Conservation (phyloP, 2,797 vertebrate genomes). For the Rhyacichthys aspro region DNA sequence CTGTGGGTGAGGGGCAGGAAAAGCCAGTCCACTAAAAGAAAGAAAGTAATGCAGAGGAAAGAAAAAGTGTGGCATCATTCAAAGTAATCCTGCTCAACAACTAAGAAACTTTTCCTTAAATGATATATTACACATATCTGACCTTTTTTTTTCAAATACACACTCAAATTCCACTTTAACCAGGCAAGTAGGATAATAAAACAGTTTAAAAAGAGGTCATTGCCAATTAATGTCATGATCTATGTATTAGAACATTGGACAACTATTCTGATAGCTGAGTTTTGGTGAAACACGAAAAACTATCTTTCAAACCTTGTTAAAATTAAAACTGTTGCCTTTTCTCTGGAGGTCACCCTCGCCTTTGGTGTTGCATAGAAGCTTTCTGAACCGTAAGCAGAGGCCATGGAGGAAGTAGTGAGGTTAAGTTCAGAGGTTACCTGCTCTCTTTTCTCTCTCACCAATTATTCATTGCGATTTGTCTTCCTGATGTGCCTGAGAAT, state of each 20-base stretch:
- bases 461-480: slow-evolving; percentile 68
- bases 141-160: not conserved
- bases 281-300: slow-evolving; percentile 33
- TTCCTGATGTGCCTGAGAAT: slow-evolving; percentile 68
- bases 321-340: slow-evolving; percentile 48
- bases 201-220: too few relatives aligned
- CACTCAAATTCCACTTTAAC: too few relatives aligned
- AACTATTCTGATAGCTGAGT: not conserved
- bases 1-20: slow-evolving; percentile 25
- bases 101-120: too few relatives aligned
- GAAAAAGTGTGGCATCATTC: too few relatives aligned
- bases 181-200: too few relatives aligned
- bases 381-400: slow-evolving; percentile 58
- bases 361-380: slow-evolving; percentile 54
- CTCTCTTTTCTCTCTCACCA: slow-evolving; percentile 40
- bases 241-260: too few relatives aligned
- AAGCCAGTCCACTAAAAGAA: not conserved
- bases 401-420: slow-evolving; percentile 22
- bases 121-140: not conserved
- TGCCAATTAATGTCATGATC: too few relatives aligned
- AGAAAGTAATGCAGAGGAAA: too few relatives aligned
- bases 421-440: slow-evolving; percentile 39
- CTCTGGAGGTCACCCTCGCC: slow-evolving; percentile 39
- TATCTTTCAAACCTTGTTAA: slow-evolving; percentile 52
- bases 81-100: too few relatives aligned